A percentile compares a stretch with the other conserved stretches of the same genome.
phyloP scores from a whole-genome alignment of 2,797 vertebrate species.

The Coregonus sp. region DNA sequence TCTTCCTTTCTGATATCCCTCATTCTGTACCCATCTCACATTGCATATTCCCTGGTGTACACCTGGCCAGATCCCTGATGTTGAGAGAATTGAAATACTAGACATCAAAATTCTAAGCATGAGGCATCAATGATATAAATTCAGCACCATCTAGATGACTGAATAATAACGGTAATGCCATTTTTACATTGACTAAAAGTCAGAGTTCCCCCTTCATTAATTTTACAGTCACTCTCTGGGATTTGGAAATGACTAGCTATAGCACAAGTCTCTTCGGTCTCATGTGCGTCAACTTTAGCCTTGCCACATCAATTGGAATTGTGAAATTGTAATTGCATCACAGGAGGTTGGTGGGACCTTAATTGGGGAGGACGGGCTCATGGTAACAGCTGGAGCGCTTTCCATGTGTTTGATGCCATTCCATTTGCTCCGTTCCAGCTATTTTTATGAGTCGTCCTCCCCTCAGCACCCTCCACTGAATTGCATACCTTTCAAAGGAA shows the following conservation, averaged over 20 bases:
- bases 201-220: conserved; percentile 74
- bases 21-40: conserved; percentile 31
- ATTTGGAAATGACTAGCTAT: conserved; percentile 44
- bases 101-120: conserved; percentile 73
- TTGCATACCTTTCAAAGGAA: not conserved
- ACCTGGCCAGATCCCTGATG: conserved; percentile 55
- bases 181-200: conserved; percentile 78
- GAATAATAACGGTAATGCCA: conserved; percentile 78
- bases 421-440: too few species aligned
- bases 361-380: too few species aligned
- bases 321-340: not conserved
- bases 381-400: too few species aligned
- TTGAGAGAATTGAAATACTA: conserved; percentile 68
- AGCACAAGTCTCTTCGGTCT: conserved; percentile 38
- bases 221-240: conserved; percentile 66
- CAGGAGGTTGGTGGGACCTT: too few species aligned
- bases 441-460: too few species aligned
- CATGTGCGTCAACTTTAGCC: conserved; percentile 4
- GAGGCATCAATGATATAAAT: conserved; percentile 69
- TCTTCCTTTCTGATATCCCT: conserved; percentile 20
- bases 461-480: too few species aligned
- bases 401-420: too few species aligned
- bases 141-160: conserved; percentile 72
- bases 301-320: not conserved
- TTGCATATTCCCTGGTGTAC: conserved; percentile 30